phyloP scores from a whole-genome alignment of 2,113 vertebrate species.

The Dascyllus trimaculatus region DNA sequence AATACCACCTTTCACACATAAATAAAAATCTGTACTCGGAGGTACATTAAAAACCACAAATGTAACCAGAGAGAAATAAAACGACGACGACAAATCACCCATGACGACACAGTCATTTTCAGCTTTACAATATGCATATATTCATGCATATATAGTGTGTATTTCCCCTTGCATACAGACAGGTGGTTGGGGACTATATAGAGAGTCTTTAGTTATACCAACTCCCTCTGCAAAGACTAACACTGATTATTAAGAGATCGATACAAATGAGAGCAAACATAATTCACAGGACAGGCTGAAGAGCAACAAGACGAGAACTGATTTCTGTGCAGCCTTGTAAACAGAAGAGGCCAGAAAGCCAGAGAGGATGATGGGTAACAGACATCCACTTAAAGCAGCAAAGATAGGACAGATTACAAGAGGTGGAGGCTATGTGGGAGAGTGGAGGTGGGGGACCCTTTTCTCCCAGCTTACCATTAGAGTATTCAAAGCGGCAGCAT shows the following conservation, averaged over 20 bases:
- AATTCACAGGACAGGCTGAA: slow-evolving; percentile 65
- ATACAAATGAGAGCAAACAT: slow-evolving; percentile 72
- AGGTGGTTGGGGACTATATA: slow-evolving; percentile 71
- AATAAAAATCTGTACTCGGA: slow-evolving; percentile 78
- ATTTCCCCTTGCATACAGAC: slow-evolving; percentile 79
- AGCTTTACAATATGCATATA: slow-evolving; percentile 85
- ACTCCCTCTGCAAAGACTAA: slow-evolving; percentile 78
- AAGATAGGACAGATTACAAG: slow-evolving; percentile 53
- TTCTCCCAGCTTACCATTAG: slow-evolving; percentile 12
- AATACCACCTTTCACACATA: slow-evolving; percentile 78
- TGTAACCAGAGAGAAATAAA: slow-evolving; percentile 78
- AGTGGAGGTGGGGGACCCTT: neutral
- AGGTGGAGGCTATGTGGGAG: slow-evolving; percentile 30
- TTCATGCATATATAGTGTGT: slow-evolving; percentile 83
- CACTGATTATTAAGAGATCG: slow-evolving; percentile 75
- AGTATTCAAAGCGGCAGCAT: slow-evolving; percentile 11
- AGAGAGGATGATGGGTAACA: slow-evolving; percentile 77
- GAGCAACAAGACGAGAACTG: slow-evolving; percentile 32
- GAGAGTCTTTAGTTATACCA: slow-evolving; percentile 72
- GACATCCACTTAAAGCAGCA: slow-evolving; percentile 81
- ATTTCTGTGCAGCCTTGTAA: slow-evolving; percentile 77
- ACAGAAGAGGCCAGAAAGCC: slow-evolving; percentile 70
- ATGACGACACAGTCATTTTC: slow-evolving; percentile 73
- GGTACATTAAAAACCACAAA: slow-evolving; percentile 79
- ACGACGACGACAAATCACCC: slow-evolving; percentile 61